Conservation (phyloP, 2,888 invertebrate genomes). For the Apamea monoglypha region DNA sequence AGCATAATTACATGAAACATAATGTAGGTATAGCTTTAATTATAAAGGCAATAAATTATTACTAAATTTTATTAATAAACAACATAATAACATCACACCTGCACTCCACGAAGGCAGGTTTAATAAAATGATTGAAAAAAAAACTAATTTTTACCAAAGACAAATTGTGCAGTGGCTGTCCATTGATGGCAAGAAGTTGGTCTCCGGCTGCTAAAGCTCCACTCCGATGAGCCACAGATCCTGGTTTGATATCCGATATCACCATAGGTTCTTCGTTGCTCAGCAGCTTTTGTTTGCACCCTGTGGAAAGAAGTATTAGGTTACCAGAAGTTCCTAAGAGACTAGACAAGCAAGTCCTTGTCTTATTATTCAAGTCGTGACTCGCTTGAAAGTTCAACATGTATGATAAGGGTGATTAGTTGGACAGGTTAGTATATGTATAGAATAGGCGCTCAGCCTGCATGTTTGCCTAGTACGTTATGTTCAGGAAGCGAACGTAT, state of each 20-base stretch:
- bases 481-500: conserved; percentile 45
- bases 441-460: conserved; percentile 2
- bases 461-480: conserved; percentile 56
- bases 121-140: no score
- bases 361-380: not conserved
- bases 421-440: conserved; percentile 28
- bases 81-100: not conserved
- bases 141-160: conserved; percentile 88
- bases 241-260: conserved; percentile 96
- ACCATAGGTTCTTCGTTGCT: conserved; percentile 94
- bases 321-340: conserved; percentile 8
- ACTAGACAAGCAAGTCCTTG: not conserved
- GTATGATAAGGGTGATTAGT: conserved; percentile 23
- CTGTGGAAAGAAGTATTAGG: conserved; percentile 68
- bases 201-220: conserved; percentile 97
- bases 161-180: conserved; percentile 93
- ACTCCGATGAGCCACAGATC: conserved; percentile 97
- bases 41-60: not conserved
- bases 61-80: no score
- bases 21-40: no score
- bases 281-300: conserved; percentile 86
- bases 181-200: conserved; percentile 96
- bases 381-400: not conserved
- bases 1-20: not conserved
- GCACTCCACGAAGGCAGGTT: not conserved